These are phyloP conservation scores for Leptopilina boulardi DNA, from an alignment of 1,140 invertebrate genomes.

Conservation along the genomic window DNA sequence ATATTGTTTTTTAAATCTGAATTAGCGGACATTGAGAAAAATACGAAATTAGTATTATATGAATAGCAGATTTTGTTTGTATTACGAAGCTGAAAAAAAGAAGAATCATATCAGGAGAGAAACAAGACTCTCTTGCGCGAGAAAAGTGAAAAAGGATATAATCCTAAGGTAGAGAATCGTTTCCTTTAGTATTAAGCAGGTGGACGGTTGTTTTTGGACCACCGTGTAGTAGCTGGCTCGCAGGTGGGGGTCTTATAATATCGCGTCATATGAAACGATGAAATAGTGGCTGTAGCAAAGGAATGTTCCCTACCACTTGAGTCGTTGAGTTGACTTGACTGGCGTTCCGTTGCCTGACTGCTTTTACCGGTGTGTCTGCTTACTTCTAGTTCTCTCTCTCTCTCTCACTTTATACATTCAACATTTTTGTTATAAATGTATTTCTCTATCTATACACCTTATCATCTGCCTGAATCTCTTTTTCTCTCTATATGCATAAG, in stretches of 20 bases:
- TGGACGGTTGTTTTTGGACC: conserved; percentile 70
- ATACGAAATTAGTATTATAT: neutral
- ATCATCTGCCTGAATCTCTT: conserved; percentile 12
- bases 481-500: neutral
- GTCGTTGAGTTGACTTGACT: conserved; percentile 73
- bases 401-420: conserved; percentile 37
- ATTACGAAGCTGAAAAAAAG: conserved; percentile 13
- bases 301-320: conserved; percentile 75
- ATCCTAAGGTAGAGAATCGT: conserved; percentile 21
- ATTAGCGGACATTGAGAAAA: too few species aligned
- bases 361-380: conserved; percentile 69
- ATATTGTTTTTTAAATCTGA: too few species aligned
- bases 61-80: neutral
- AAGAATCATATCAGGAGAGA: neutral
- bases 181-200: conserved; percentile 37
- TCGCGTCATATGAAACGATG: conserved; percentile 76
- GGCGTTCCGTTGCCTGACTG: conserved; percentile 68
- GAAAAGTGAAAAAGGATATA: conserved; percentile 17
- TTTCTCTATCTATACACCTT: neutral
- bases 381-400: conserved; percentile 54
- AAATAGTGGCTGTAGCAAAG: conserved; percentile 75
- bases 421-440: conserved; percentile 9
- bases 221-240: conserved; percentile 72
- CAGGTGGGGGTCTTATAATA: conserved; percentile 76
- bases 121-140: conserved; percentile 7